Evolutionary conservation across 2,797 vertebrate species (phyloP).

Genomic region (Dryobates pubescens): DNA sequence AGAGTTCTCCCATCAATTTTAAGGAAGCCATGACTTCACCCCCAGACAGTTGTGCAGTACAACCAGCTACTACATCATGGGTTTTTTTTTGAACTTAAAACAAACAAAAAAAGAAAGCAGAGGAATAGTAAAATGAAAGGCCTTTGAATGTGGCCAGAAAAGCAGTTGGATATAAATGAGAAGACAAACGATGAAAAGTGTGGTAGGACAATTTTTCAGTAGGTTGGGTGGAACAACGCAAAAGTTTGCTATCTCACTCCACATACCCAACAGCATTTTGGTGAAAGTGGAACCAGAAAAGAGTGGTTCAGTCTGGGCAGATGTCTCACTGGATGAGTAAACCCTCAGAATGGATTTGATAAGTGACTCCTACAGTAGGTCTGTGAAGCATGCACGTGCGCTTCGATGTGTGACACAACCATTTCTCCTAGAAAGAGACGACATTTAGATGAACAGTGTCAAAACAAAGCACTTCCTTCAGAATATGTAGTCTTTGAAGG

Average conservation of each 20-base stretch:
- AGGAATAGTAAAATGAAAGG: constrained; percentile 10
- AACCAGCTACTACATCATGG: not conserved
- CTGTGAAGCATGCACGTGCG: not conserved
- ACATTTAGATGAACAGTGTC: not conserved
- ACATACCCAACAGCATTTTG: not conserved
- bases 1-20: not conserved
- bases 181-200: not conserved
- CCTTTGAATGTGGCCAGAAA: not conserved
- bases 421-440: not conserved
- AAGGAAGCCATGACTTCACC: not conserved
- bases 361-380: not conserved
- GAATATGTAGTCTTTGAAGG: not conserved
- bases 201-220: constrained; percentile 2
- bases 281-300: not conserved
- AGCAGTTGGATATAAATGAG: constrained; percentile 11
- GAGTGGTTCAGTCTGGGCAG: not conserved
- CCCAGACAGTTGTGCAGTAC: not conserved
- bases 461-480: not conserved
- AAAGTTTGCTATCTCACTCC: not conserved
- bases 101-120: not conserved
- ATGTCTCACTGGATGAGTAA: not conserved
- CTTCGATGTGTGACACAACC: not conserved
- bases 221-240: not conserved
- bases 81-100: not conserved
- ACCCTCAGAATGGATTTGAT: not conserved